Conservation (phyloP, 37 sponge, comb jelly and placozoan species). For the Amphimedon queenslandica region DNA sequence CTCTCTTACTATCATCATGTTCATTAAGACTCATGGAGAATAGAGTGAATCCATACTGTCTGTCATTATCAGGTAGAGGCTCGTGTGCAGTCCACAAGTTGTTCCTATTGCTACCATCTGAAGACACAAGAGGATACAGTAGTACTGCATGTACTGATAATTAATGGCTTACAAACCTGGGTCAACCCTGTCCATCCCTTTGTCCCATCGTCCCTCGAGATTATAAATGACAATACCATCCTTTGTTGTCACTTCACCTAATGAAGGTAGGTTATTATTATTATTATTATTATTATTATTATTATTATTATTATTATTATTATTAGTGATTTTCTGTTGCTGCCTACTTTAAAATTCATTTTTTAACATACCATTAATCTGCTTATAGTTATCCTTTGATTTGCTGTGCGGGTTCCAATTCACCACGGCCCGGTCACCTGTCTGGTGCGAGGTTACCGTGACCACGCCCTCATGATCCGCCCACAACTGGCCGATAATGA, state of each 20-base stretch:
- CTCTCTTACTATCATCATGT: slow-evolving; percentile 29
- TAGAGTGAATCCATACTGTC: slow-evolving; percentile 87
- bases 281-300: background rate
- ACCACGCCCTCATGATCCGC: slow-evolving; percentile 91
- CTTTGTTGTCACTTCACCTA: background rate
- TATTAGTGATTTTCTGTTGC: too few species aligned
- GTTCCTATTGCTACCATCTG: slow-evolving; percentile 37
- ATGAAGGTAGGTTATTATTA: too few species aligned
- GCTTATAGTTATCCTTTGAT: slow-evolving; percentile 62
- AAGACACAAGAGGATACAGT: background rate
- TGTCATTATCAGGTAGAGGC: slow-evolving; percentile 49
- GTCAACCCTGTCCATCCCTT: slow-evolving; percentile 36
- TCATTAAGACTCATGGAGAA: slow-evolving; percentile 87
- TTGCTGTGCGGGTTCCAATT: slow-evolving; percentile 65
- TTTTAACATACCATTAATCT: slow-evolving; percentile 45
- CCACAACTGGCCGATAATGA: slow-evolving; percentile 90
- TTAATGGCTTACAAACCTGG: slow-evolving; percentile 12
- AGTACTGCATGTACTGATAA: background rate
- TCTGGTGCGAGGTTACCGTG: slow-evolving; percentile 66
- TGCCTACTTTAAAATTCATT: background rate
- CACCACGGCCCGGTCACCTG: slow-evolving; percentile 77
- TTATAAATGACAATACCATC: background rate
- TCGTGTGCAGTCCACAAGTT: slow-evolving; percentile 49
- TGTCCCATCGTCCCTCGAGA: slow-evolving; percentile 80
- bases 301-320: too few species aligned